These are phyloP conservation scores for Forficula auricularia DNA, from an alignment of 1,140 invertebrate species.

Conservation along the genomic window DNA sequence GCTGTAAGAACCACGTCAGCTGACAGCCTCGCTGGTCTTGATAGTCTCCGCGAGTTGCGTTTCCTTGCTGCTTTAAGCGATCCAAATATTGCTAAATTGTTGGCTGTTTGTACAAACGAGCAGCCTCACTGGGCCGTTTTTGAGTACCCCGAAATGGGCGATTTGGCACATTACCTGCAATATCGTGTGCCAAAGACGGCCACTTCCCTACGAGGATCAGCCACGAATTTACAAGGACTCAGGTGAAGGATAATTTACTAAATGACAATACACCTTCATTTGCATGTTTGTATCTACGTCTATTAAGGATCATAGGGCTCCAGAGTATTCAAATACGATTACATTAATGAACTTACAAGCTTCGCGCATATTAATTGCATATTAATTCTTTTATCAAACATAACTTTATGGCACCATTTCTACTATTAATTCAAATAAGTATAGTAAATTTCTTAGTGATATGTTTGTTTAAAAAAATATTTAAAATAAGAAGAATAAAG, in stretches of 20 bases:
- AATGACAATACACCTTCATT: neutral
- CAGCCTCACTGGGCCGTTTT: constrained; percentile 52
- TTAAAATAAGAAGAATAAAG: too few species aligned
- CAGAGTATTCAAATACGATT: too few species aligned
- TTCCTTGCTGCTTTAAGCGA: constrained; percentile 55
- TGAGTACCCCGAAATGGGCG: constrained; percentile 62
- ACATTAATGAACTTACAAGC: too few species aligned
- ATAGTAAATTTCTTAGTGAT: too few species aligned
- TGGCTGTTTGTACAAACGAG: constrained; percentile 46
- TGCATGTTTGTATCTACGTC: neutral
- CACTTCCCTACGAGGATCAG: constrained; percentile 23
- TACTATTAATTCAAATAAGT: too few species aligned
- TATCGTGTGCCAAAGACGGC: constrained; percentile 28
- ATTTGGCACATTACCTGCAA: constrained; percentile 55
- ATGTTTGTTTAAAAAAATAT: too few species aligned
- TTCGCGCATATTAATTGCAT: too few species aligned
- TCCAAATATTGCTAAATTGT: constrained; percentile 51
- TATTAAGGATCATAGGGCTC: too few species aligned
- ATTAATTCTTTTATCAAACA: too few species aligned
- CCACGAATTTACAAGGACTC: constrained; percentile 25
- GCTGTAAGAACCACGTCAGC: constrained; percentile 26
- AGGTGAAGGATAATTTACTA: constrained; percentile 19
- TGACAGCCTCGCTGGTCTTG: constrained; percentile 22
- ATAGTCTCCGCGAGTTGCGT: constrained; percentile 43
- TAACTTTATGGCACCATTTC: too few species aligned